Conservation (phyloP, 2,888 invertebrate species). For the Lapara coniferarum region DNA sequence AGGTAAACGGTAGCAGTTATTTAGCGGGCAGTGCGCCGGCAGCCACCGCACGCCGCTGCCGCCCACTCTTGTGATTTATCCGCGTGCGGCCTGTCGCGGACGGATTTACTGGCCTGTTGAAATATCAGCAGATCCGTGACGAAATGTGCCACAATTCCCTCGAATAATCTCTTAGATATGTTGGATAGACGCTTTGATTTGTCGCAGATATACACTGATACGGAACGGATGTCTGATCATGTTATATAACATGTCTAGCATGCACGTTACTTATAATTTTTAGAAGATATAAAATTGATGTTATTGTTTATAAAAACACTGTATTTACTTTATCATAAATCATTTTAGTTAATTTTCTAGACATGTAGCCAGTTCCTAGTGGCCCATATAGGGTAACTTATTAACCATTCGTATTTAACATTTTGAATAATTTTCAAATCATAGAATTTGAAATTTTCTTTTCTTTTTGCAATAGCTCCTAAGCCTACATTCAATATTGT, state of each 20-base stretch:
- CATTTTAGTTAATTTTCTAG: no score
- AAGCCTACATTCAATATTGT: no score
- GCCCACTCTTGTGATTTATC: constrained; percentile 80
- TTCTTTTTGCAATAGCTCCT: no score
- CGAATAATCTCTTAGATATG: constrained; percentile 47
- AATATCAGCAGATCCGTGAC: constrained; percentile 74
- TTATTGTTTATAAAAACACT: no score
- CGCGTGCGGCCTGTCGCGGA: constrained; percentile 52
- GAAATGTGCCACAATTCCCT: constrained; percentile 58
- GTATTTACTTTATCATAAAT: no score
- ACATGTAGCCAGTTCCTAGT: no score
- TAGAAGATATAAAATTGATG: no score
- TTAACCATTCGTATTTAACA: no score
- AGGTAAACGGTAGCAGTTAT: constrained; percentile 82
- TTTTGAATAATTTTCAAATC: no score
- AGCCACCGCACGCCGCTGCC: constrained; percentile 58
- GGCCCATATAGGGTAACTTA: no score
- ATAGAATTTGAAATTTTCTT: no score
- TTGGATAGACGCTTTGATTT: constrained; percentile 43
- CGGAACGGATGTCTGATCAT: background rate
- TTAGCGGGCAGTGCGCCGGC: constrained; percentile 64
- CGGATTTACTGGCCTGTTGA: constrained; percentile 72
- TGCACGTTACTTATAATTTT: no score
- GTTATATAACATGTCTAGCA: background rate
- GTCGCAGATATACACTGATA: constrained; percentile 33